Evolutionary conservation across 2,888 invertebrate species (phyloP), one percentile per base, ranked within the genome.

Genomic region (Perdita meconis): DNA sequence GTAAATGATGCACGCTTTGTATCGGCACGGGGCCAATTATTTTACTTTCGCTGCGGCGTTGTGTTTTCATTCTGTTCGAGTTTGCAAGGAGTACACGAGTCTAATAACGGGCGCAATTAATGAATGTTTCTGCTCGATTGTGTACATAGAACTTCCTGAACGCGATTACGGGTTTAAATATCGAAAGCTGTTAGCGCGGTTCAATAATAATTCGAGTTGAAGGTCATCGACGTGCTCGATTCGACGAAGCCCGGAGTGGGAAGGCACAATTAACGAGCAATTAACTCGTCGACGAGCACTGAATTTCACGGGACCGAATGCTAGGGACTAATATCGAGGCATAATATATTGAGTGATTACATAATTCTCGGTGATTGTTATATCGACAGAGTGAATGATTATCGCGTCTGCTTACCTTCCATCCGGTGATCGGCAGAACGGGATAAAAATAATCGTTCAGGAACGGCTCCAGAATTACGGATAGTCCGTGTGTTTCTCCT

Each of bases 401-500:
- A 30, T 30, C 6, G 30, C 30, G 5, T 4, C n/a, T 3, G 16
- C 42, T 68, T 90, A 95, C 95, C 86, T 95, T 94, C 87, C 94
- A 94, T 0, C 95, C 95, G n/a, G 89, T 85, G n/a, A 93, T 91
- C 44, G 93, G 92, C 24, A 93, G 88, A 4, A 94, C 82, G 0
- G 94, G 93, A 68, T 93, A 94, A 16, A 94, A 93, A 84, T 95
- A 95, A 89, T 96, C 96, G 0, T 93, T 92, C 0, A 93, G 80
- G 82, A 94, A 92, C 0, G 94, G 93, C 72, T 95, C 94, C 1
- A 95, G 60, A 0, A 94, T 77, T 0, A 95, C 92, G 0, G 89
- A 92, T 0, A 96, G 89, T 0, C 96, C 96, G 36, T 93, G 89
- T 0, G 87, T 63, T 0, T 86, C 0, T 0, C 94, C 94, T 16